These are phyloP conservation scores for Drosophila kurseongensis DNA, from an alignment of 1,140 invertebrate species.

Conservation along the genomic window DNA sequence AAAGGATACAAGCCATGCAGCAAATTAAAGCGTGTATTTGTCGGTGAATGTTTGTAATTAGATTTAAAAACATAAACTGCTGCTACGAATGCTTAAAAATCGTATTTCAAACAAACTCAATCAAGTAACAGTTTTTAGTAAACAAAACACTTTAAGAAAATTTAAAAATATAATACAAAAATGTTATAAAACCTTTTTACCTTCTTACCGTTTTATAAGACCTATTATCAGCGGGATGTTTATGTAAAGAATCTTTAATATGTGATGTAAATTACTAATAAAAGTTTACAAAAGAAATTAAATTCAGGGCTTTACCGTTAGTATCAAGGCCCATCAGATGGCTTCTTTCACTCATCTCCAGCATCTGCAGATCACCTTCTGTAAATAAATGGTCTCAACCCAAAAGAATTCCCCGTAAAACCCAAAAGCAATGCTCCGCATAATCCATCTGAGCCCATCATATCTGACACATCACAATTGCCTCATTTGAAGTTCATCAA, in stretches of 20 bases:
- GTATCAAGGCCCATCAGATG: slow-evolving; percentile 1
- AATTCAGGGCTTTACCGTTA: no score
- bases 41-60: not conserved
- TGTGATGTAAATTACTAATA: no score
- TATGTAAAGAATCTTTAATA: no score
- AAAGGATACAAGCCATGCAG: slow-evolving; percentile 20
- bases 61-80: not conserved
- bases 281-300: not conserved
- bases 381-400: not conserved
- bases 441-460: not conserved
- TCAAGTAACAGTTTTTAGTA: no score
- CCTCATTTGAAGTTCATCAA: slow-evolving; percentile 32
- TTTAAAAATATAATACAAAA: no score
- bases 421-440: not conserved
- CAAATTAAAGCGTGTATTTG: slow-evolving; percentile 16
- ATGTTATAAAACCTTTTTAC: no score
- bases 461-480: slow-evolving; percentile 20
- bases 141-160: no score
- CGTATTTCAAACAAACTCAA: no score
- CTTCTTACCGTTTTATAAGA: no score
- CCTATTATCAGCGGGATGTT: no score
- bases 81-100: not conserved
- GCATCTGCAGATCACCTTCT: not conserved
- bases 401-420: slow-evolving; percentile 1
- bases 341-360: slow-evolving; percentile 11